Conservation (phyloP, 1,140 invertebrate species). For the Bombyx mandarina region DNA sequence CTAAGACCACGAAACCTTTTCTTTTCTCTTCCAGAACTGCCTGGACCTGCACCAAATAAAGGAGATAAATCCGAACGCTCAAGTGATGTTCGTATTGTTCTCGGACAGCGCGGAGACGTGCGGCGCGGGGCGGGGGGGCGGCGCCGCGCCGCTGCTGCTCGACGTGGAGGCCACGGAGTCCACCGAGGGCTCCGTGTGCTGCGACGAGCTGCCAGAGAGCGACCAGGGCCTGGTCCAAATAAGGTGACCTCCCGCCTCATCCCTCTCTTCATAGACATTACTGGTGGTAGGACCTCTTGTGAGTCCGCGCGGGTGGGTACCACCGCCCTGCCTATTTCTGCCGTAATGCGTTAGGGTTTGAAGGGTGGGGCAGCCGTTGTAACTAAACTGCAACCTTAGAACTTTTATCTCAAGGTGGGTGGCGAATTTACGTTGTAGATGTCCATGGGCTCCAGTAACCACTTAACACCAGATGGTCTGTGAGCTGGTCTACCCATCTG, state of each 20-base stretch:
- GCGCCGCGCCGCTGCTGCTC: neutral
- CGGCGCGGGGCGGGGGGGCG: neutral
- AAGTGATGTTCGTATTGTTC: conserved; percentile 58
- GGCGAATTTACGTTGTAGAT: too few species aligned
- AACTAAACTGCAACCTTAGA: too few species aligned
- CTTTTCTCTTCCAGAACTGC: conserved; percentile 42
- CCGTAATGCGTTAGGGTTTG: too few species aligned
- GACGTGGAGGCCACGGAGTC: conserved; percentile 38
- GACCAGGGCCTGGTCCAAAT: conserved; percentile 29
- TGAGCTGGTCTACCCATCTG: too few species aligned
- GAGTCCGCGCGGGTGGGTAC: too few species aligned
- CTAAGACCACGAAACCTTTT: neutral
- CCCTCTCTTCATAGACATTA: conserved; percentile 2
- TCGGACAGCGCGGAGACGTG: conserved; percentile 32
- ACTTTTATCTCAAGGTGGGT: too few species aligned
- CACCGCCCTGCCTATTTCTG: too few species aligned
- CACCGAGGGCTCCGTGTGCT: conserved; percentile 25
- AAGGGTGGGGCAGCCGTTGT: too few species aligned
- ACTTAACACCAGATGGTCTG: too few species aligned
- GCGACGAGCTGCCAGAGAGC: conserved; percentile 28
- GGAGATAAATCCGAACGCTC: conserved; percentile 48
- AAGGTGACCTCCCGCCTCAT: conserved; percentile 26
- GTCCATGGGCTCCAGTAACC: too few species aligned
- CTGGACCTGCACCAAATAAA: conserved; percentile 63
- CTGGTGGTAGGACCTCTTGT: too few species aligned